phyloP scores from a whole-genome alignment of 2,797 vertebrate genomes.

The Kryptolebias ocellatus region DNA sequence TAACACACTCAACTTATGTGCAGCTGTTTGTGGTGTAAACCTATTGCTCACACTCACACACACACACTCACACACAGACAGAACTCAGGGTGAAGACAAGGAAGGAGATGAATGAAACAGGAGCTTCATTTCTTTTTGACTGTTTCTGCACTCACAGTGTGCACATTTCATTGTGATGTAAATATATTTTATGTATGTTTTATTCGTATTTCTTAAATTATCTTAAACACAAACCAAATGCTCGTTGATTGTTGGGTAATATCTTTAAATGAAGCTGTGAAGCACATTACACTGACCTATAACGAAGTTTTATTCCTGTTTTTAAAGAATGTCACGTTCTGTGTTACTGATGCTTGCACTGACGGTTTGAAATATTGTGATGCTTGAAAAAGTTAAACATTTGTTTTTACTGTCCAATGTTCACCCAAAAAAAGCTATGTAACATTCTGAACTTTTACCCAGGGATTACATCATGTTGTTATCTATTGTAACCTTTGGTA shows the following conservation, averaged over 20 bases:
- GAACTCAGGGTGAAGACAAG: conserved; percentile 26
- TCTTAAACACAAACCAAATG: conserved; percentile 7
- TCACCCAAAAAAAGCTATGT: too few relatives aligned
- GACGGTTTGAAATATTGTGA: conserved; percentile 16
- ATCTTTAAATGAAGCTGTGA: conserved; percentile 16
- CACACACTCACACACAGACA: conserved; percentile 6
- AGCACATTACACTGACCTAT: conserved; percentile 1
- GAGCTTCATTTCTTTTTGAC: conserved; percentile 23
- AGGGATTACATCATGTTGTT: conserved; percentile 9
- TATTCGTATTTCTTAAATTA: conserved; percentile 9
- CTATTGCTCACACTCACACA: background rate
- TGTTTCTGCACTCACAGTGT: conserved; percentile 24
- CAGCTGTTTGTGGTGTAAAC: background rate
- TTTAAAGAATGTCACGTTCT: background rate
- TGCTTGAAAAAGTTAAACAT: background rate
- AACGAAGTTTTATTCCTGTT: conserved; percentile 3
- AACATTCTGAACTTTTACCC: background rate
- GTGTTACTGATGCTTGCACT: conserved; percentile 1
- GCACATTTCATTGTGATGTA: conserved; percentile 2
- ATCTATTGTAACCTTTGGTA: conserved; percentile 13
- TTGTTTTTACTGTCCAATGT: background rate
- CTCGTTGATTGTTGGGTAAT: conserved; percentile 7
- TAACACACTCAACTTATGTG: background rate
- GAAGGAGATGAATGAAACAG: conserved; percentile 4
- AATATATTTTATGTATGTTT: background rate